Base-by-base conservation (phyloP, 35 echinoderm and acorn worm genomes). In the Patiria miniata region DNA sequence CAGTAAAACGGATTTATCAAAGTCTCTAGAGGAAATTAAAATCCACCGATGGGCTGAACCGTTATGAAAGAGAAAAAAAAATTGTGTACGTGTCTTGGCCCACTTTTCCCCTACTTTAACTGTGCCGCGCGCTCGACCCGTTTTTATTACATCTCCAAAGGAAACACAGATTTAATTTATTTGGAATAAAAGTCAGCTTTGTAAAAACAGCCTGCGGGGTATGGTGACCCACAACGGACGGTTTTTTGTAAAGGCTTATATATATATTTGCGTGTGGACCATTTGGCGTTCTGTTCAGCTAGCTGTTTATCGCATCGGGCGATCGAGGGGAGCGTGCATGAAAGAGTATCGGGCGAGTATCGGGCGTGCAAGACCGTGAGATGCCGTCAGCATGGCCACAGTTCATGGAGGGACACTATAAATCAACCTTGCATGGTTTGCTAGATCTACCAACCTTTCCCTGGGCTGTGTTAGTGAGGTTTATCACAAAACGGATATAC, bases 141-240 rank as follows among this genome's bases (percentile, higher is more conserved):
- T 14, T 30, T 73, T 73, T 73, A 73, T 73, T 73, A 73, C 12
- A 47, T 2, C 34, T 73, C 65, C 30, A 73, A 22, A 26, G 65
- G 65, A 73, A 73, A 73, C 65, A 73, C 26, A 73, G 26, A 73
- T 73, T 73, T 73, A 36, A 73, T 73, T 73, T 73, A 73, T 73
- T 0, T 73, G 65, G 65, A 73, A 30, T 73, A 73, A 73, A 73
- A 73, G 65, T 73, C 65, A 30, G 19, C 65, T 12, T 36, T 36
- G 30, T 2, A 73, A 73, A 73, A 73, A 73, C 34, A 73, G 65
- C 65, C 65, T 0, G 65, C 26, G 26, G 65, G 65, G 26, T 30
- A 2, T 9, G 2, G 34, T 73, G 65, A 73, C 26, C 65, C 65
- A 73, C 65, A 26, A 30, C 34, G 65, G 34, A 34, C 34, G 21